phyloP scores from a whole-genome alignment of 2,797 vertebrate species.

The Leptodactylus fallax region DNA sequence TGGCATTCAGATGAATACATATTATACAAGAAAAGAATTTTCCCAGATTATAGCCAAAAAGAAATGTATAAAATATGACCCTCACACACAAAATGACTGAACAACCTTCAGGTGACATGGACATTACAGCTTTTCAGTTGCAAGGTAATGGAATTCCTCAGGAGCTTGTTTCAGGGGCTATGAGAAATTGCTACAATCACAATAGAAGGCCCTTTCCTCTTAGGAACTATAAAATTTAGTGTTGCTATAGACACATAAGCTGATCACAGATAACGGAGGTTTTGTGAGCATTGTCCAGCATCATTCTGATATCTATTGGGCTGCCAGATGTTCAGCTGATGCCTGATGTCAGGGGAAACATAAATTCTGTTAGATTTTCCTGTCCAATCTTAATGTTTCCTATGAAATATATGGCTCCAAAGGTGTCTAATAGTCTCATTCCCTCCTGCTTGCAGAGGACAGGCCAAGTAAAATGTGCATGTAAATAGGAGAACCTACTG shows the following conservation, averaged over 20 bases:
- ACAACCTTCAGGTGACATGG: background rate
- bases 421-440: background rate
- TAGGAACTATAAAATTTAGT: background rate
- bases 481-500: background rate
- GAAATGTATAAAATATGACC: background rate
- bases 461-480: background rate
- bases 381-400: background rate
- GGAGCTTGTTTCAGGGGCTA: background rate
- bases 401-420: background rate
- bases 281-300: slow-evolving; percentile 2
- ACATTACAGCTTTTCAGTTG: background rate
- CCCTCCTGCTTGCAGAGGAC: background rate
- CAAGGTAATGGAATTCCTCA: background rate
- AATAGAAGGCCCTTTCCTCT: background rate
- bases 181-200: background rate
- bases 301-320: background rate
- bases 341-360: background rate
- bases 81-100: background rate
- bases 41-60: background rate
- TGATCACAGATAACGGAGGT: background rate
- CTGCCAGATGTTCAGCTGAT: slow-evolving; percentile 3
- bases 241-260: background rate
- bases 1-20: too few relatives aligned
- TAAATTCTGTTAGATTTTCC: background rate
- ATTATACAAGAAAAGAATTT: too few relatives aligned